These are phyloP conservation scores for Drosophila pseudotalamancana DNA, from an alignment of 2,888 invertebrate genomes.

Conservation along the genomic window DNA sequence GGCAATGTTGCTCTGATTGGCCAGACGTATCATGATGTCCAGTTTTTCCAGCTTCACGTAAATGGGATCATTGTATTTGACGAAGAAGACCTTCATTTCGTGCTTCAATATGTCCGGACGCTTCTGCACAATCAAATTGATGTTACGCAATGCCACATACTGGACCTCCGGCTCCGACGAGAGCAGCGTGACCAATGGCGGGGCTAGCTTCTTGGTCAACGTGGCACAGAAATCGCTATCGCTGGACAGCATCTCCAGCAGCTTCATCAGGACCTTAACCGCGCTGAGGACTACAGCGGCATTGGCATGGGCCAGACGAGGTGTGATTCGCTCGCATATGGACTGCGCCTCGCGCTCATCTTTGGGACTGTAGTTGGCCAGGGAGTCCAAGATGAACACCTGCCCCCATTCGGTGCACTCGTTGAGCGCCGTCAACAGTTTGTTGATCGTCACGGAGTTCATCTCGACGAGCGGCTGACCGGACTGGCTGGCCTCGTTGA, in stretches of 20 bases:
- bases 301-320: conserved; percentile 98
- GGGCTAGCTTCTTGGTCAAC: conserved; percentile 98
- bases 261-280: conserved; percentile 98
- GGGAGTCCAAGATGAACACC: conserved; percentile 98
- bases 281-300: conserved; percentile 99
- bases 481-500: conserved; percentile 97
- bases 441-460: conserved; percentile 99
- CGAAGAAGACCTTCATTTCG: conserved; percentile 99
- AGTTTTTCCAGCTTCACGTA: conserved; percentile 99
- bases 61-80: conserved; percentile 99
- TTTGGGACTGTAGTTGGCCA: conserved; percentile 98
- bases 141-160: conserved; percentile 98
- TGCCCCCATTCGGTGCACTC: conserved; percentile 99
- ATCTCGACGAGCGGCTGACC: conserved; percentile 97
- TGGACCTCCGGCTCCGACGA: conserved; percentile 99
- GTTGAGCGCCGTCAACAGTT: conserved; percentile 98
- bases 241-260: conserved; percentile 97
- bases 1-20: conserved; percentile 98
- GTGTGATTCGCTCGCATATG: conserved; percentile 98
- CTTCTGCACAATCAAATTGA: conserved; percentile 99
- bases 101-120: conserved; percentile 99
- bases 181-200: conserved; percentile 98
- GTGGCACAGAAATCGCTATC: conserved; percentile 97
- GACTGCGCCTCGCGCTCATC: conserved; percentile 99
- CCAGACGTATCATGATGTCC: conserved; percentile 99